Evolutionary conservation across 1,140 invertebrate genomes (phyloP).

Genomic region (Teleogryllus occipitalis): DNA sequence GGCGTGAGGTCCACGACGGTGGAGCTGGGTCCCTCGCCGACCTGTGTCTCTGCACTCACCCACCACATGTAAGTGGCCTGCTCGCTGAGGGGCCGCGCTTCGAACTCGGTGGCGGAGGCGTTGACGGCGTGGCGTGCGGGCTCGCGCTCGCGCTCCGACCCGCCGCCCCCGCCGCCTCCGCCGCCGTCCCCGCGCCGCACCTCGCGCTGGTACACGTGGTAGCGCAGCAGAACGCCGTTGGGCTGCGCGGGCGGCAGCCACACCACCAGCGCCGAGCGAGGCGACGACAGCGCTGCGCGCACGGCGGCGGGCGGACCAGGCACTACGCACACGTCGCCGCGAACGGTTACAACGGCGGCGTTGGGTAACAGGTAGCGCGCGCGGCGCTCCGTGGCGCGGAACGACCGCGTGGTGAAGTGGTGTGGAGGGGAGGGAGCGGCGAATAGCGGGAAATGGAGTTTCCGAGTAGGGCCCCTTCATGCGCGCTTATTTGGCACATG

Average conservation of each 20-base stretch:
- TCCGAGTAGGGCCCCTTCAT: too few species aligned
- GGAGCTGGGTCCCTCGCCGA: constrained; percentile 35
- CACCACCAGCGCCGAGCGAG: constrained; percentile 37
- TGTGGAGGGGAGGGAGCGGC: too few species aligned
- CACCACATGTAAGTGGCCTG: constrained; percentile 37
- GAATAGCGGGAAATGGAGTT: too few species aligned
- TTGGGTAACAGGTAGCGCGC: too few species aligned
- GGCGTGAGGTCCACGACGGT: constrained; percentile 25
- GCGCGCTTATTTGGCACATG: too few species aligned
- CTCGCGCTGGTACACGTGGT: constrained; percentile 35
- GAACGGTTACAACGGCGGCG: too few species aligned
- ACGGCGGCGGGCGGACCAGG: constrained; percentile 39
- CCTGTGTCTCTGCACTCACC: constrained; percentile 36
- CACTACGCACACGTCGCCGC: constrained; percentile 28
- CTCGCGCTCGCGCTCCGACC: constrained; percentile 6
- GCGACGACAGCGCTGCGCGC: constrained; percentile 38
- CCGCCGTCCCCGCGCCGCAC: constrained; percentile 8
- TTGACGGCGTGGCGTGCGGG: constrained; percentile 9
- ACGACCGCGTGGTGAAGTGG: too few species aligned
- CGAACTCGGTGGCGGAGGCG: constrained; percentile 28
- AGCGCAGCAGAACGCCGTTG: constrained; percentile 41
- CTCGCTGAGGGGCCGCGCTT: constrained; percentile 32
- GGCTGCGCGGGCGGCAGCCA: constrained; percentile 40
- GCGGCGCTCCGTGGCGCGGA: too few species aligned
- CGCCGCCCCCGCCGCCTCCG: constrained; percentile 6